A percentile compares a stretch with the other conserved stretches of the same genome.
Conservation (phyloP, 2,797 vertebrate species). For the Acipenser oxyrinchus region DNA sequence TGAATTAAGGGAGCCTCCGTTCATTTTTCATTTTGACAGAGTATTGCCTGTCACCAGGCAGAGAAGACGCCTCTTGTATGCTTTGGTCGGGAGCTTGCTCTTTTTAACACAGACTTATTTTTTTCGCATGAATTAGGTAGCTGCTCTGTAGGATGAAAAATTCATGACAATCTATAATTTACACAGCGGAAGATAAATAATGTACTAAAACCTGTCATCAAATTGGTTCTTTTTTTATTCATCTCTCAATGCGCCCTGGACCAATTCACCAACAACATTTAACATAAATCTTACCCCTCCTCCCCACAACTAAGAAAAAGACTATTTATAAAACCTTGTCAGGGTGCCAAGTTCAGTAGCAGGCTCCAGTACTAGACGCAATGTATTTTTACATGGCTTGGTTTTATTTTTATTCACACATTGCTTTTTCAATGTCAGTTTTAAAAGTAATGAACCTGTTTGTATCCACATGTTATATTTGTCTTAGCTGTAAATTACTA, state of each 20-base stretch:
- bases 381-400: too few relatives aligned
- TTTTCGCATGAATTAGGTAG: slow-evolving; percentile 58
- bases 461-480: too few relatives aligned
- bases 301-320: background rate
- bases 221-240: slow-evolving; percentile 65
- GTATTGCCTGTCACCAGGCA: slow-evolving; percentile 60
- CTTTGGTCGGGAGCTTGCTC: slow-evolving; percentile 52
- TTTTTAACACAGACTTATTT: slow-evolving; percentile 50
- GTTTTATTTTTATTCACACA: too few relatives aligned
- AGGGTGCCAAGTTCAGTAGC: background rate
- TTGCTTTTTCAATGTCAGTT: too few relatives aligned
- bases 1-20: slow-evolving; percentile 65
- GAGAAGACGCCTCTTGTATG: slow-evolving; percentile 49
- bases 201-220: slow-evolving; percentile 67
- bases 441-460: too few relatives aligned
- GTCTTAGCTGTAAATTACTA: too few relatives aligned
- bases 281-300: slow-evolving; percentile 39
- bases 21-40: slow-evolving; percentile 79
- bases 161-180: slow-evolving; percentile 72
- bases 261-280: slow-evolving; percentile 57
- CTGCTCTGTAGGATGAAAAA: slow-evolving; percentile 65
- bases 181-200: slow-evolving; percentile 69
- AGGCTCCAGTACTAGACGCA: background rate
- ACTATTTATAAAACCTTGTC: slow-evolving; percentile 3
- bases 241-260: slow-evolving; percentile 56